phyloP scores from a whole-genome alignment of 1,140 invertebrate genomes.

The Listronotus bonariensis region DNA sequence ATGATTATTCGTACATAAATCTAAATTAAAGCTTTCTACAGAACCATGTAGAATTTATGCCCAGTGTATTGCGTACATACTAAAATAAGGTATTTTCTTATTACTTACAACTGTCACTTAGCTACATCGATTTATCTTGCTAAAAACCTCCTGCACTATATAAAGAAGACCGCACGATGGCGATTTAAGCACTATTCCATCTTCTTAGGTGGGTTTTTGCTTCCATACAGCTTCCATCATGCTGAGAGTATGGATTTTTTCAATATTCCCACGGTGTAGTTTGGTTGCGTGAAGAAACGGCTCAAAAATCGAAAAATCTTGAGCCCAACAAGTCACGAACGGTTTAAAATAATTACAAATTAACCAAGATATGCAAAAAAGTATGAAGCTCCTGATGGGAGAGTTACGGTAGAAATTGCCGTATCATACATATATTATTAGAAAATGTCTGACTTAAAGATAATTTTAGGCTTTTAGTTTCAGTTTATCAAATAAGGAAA shows the following conservation, averaged over 20 bases:
- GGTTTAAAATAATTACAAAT: constrained; percentile 14
- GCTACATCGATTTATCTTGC: too few relatives aligned
- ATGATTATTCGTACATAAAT: too few relatives aligned
- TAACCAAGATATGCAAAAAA: constrained; percentile 7
- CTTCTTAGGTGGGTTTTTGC: neutral
- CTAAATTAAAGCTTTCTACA: too few relatives aligned
- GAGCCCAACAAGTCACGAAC: constrained; percentile 16
- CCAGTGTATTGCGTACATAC: too few relatives aligned
- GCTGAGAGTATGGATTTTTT: constrained; percentile 3
- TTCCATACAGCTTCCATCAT: neutral
- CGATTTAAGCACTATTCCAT: neutral
- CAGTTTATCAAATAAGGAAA: too few relatives aligned
- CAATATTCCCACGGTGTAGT: constrained; percentile 3
- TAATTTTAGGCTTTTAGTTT: too few relatives aligned
- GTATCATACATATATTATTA: neutral
- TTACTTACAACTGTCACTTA: too few relatives aligned
- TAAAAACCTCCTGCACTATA: too few relatives aligned
- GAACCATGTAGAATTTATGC: too few relatives aligned
- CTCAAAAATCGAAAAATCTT: constrained; percentile 7
- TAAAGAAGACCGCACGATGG: too few relatives aligned
- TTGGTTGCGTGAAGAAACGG: constrained; percentile 15
- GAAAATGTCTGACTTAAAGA: neutral
- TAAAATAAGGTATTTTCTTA: too few relatives aligned
- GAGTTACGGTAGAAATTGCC: neutral
- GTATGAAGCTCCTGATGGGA: neutral